Percentiles rank a stretch among this genome's conserved stretches.
Evolutionary conservation across 2,888 invertebrate species (phyloP).

Genomic region (Eupithecia pulchellata): DNA sequence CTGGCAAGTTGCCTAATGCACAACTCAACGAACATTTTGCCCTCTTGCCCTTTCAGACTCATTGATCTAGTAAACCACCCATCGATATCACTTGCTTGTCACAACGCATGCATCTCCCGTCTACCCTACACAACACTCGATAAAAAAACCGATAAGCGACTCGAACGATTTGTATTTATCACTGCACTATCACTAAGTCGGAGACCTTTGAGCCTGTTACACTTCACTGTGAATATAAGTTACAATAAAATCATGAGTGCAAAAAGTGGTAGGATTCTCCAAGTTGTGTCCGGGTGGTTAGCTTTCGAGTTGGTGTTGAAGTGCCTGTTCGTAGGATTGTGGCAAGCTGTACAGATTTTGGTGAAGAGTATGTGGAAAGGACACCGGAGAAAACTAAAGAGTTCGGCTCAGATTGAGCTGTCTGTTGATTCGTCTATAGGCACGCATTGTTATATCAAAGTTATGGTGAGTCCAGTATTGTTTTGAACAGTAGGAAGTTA

Average conservation of each 20-base stretch:
- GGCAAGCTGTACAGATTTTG: conserved; percentile 69
- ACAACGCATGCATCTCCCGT: conserved; percentile 19
- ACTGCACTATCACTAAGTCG: conserved; percentile 54
- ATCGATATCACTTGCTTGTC: conserved; percentile 3
- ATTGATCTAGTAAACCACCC: not conserved
- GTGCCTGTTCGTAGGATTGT: conserved; percentile 70
- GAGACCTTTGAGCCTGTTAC: conserved; percentile 63
- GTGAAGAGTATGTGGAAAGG: conserved; percentile 77
- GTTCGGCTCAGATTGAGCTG: conserved; percentile 64
- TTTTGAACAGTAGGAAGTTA: not conserved
- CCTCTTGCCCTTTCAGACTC: not conserved
- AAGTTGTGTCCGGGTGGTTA: conserved; percentile 72
- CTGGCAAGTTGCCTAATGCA: not conserved
- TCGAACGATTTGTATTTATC: conserved; percentile 50
- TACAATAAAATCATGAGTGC: conserved; percentile 60
- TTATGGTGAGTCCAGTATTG: conserved; percentile 64
- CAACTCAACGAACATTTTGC: not conserved
- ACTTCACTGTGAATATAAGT: conserved; percentile 27
- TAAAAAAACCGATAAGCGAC: conserved; percentile 52
- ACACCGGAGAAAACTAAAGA: conserved; percentile 64
- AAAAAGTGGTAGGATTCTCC: conserved; percentile 59
- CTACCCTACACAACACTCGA: conserved; percentile 37
- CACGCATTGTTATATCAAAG: conserved; percentile 78
- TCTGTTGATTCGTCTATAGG: conserved; percentile 76
- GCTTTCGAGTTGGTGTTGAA: conserved; percentile 70